Percentiles rank a stretch among this genome's conserved stretches.
Evolutionary conservation across 2,888 invertebrate species (phyloP).

Genomic region (Dicranocentrus wangi): DNA sequence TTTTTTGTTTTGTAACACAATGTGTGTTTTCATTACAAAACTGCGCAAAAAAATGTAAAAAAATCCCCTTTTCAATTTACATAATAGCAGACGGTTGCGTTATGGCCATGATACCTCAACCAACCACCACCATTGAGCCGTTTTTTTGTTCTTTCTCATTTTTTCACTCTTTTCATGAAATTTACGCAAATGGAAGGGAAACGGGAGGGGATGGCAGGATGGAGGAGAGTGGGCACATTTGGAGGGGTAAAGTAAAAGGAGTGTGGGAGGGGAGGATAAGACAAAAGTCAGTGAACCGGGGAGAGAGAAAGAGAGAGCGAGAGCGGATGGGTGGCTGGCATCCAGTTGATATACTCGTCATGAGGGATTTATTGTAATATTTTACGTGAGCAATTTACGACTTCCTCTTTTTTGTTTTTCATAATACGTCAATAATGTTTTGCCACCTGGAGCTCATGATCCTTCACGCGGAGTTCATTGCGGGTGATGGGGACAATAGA

Average conservation of each 20-base stretch:
- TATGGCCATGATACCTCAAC: neutral
- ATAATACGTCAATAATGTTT: neutral
- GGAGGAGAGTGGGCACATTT: neutral
- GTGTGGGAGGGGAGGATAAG: neutral
- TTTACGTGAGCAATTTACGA: conserved; percentile 62
- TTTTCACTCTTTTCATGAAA: conserved; percentile 13
- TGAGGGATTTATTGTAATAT: conserved; percentile 63
- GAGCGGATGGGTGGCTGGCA: neutral
- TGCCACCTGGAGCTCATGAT: neutral
- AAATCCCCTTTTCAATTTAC: conserved; percentile 16
- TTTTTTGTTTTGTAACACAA: neutral
- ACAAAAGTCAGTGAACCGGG: neutral
- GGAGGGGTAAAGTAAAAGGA: neutral
- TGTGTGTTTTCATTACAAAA: neutral
- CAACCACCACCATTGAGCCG: neutral
- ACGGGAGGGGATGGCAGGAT: conserved; percentile 3
- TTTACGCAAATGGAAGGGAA: conserved; percentile 14
- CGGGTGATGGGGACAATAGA: no score
- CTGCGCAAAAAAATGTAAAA: neutral
- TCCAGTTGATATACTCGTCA: conserved; percentile 34
- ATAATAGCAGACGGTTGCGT: conserved; percentile 13
- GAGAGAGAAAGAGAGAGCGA: neutral
- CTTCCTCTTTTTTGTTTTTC: conserved; percentile 3
- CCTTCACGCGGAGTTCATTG: neutral
- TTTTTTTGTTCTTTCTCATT: neutral